Evolutionary conservation across 2,797 vertebrate genomes (phyloP).

Genomic region (Acanthornis magna): DNA sequence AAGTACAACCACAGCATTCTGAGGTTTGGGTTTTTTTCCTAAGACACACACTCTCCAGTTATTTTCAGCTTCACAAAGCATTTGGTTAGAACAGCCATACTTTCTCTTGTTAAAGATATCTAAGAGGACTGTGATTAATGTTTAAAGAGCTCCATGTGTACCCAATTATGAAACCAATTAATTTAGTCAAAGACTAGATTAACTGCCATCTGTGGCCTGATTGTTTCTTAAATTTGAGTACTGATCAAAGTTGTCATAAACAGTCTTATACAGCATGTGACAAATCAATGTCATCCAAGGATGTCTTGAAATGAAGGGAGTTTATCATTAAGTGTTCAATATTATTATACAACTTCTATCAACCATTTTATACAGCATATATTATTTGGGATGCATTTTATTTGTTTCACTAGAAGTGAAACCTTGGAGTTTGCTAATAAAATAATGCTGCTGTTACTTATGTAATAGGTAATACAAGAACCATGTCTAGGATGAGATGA

Average conservation of each 20-base stretch:
- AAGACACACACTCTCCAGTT: background rate
- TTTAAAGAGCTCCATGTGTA: slow-evolving; percentile 53
- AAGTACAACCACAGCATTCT: background rate
- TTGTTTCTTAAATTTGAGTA: slow-evolving; percentile 51
- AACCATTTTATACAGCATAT: background rate
- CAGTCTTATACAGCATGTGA: background rate
- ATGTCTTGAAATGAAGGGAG: background rate
- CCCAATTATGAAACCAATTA: slow-evolving; percentile 59
- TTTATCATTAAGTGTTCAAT: background rate
- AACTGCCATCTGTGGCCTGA: slow-evolving; percentile 47
- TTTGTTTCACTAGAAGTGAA: background rate
- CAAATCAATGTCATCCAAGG: background rate
- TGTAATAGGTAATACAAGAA: background rate
- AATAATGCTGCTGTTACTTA: background rate
- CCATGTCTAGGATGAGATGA: background rate
- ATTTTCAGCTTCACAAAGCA: slow-evolving; percentile 1
- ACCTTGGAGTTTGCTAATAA: background rate
- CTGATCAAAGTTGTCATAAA: slow-evolving; percentile 7
- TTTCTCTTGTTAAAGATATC: background rate
- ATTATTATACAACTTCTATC: background rate
- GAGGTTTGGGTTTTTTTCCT: background rate
- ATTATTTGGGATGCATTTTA: background rate
- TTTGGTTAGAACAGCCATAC: background rate
- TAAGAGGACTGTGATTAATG: slow-evolving; percentile 5
- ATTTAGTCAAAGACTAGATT: slow-evolving; percentile 47